Base-by-base conservation (phyloP, 1,140 invertebrate genomes). In the Heliconius melpomene region DNA sequence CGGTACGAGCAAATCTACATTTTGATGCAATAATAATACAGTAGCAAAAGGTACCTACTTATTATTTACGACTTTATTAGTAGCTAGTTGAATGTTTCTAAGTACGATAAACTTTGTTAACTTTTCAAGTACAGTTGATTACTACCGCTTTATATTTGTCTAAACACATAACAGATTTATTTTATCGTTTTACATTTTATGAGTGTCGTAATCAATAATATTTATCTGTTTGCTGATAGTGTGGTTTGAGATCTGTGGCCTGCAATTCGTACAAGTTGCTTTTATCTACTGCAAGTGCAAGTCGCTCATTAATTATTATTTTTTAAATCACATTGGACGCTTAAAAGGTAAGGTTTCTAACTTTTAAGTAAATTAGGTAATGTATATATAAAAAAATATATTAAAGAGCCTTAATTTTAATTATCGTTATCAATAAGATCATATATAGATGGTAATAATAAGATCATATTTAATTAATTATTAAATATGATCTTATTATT, bases 181-280 rank as follows among this genome's bases (percentile, higher is more conserved):
- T 16, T 66, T 66, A 66, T 29, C 60, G 8, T 66, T 29, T 26
- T 26, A 16, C 9, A 26, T 16, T 66, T 26, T 66, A 66, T 66
- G 2, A 29, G 60, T 16, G 11, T 29, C 26, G 9, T 26, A 66
- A 66, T 66, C 26, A 66, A 66, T 66, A 66, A 66, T 66, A 66
- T 66, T 66, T 66, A 66, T 66, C 60, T 66, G 60, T 66, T 66
- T 29, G 60, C 9, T 66, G 60, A 66, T 66, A 66, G 9, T 29
- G 7, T 52, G 8, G 5, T 66, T 66, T 66, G 26, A 66, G 26
- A 66, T 66, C 60, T 66, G 60, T 66, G 60, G 60, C 60, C 29
- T 66, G 9, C 60, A 26, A 16, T 66, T 29, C 11, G 23, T 66
- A 29, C 40, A 23, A 66, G 11, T 57, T 57, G 54, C 8, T 11